These are phyloP conservation scores for Caracal caracal DNA, from an alignment of 2,113 vertebrate genomes.

Conservation along the genomic window DNA sequence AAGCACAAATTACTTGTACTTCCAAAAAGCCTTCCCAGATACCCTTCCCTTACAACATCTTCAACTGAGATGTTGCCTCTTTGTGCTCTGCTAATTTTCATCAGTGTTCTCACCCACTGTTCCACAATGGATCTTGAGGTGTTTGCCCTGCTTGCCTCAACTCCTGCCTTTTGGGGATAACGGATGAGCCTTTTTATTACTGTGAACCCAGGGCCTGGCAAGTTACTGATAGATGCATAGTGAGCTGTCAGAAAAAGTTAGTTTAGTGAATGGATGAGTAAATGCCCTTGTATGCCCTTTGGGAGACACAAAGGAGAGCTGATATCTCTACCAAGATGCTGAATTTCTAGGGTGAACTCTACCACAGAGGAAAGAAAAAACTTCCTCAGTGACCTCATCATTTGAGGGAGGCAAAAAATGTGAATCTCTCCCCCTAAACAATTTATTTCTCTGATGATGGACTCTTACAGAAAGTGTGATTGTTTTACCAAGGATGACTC, in stretches of 20 bases:
- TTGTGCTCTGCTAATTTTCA: neutral
- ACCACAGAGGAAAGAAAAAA: neutral
- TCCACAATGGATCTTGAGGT: neutral
- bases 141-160: neutral
- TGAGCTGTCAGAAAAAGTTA: conserved; percentile 49
- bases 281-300: neutral
- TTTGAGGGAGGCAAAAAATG: neutral
- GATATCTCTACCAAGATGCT: neutral
- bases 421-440: neutral
- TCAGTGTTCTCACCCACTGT: neutral
- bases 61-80: neutral
- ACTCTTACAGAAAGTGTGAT: neutral
- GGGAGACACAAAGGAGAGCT: neutral
- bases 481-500: neutral
- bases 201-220: neutral
- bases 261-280: conserved; percentile 46
- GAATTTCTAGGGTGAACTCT: neutral
- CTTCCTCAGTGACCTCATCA: neutral
- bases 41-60: neutral
- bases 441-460: neutral
- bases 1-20: neutral
- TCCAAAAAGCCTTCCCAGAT: neutral
- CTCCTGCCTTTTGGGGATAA: neutral
- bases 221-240: neutral
- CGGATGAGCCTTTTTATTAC: neutral